Percentiles rank a stretch among this genome's conserved stretches.
These are phyloP conservation scores for Nomada hirtipes DNA, from an alignment of 2,888 invertebrate species.

Conservation along the genomic window DNA sequence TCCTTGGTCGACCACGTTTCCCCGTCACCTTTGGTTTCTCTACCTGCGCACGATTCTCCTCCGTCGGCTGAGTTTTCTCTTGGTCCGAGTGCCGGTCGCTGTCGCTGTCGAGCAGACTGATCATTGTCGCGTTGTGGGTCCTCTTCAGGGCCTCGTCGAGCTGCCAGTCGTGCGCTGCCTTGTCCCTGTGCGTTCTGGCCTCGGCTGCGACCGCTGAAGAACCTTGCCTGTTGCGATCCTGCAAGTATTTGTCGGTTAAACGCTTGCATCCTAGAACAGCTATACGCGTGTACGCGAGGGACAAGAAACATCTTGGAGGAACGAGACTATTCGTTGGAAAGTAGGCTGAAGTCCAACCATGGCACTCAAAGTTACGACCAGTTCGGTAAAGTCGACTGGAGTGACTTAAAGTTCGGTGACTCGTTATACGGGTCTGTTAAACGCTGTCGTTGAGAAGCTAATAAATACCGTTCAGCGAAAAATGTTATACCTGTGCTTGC, in stretches of 20 bases:
- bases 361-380: background rate
- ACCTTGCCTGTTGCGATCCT: conserved; percentile 71
- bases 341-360: background rate
- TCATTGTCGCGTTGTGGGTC: conserved; percentile 83
- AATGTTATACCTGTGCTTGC: conserved; percentile 68
- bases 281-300: too few species aligned
- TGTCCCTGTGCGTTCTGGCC: conserved; percentile 64
- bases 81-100: conserved; percentile 81
- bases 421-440: too few species aligned
- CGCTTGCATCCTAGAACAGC: too few species aligned
- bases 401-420: background rate
- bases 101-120: conserved; percentile 83
- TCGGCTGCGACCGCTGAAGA: conserved; percentile 76
- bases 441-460: background rate
- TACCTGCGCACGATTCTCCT: conserved; percentile 70
- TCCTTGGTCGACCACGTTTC: conserved; percentile 86
- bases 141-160: conserved; percentile 82
- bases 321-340: background rate
- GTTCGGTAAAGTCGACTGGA: background rate
- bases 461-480: background rate
- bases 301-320: too few species aligned
- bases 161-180: conserved; percentile 76
- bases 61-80: conserved; percentile 77
- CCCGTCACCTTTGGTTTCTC: conserved; percentile 83
- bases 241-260: background rate